These are phyloP conservation scores for Zaprionus bogoriensis DNA, from an alignment of 2,888 invertebrate species.

Conservation along the genomic window DNA sequence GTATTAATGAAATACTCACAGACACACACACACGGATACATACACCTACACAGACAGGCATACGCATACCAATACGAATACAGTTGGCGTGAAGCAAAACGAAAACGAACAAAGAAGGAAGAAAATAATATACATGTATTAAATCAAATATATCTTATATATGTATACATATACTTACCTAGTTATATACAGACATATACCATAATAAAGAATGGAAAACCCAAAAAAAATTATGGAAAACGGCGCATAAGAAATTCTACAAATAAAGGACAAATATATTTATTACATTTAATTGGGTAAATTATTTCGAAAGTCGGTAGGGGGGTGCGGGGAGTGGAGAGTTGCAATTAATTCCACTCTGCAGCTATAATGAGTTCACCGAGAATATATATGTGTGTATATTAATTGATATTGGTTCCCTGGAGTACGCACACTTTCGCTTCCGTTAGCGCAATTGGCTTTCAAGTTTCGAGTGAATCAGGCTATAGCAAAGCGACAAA, in stretches of 20 bases:
- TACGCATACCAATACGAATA: constrained; percentile 1
- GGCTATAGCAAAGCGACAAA: no score
- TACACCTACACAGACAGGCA: constrained; percentile 16
- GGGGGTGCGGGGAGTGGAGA: neutral
- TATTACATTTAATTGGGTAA: constrained; percentile 44
- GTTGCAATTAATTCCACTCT: no score
- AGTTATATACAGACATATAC: constrained; percentile 42
- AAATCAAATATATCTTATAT: constrained; percentile 50
- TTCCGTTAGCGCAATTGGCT: no score
- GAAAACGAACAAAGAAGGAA: constrained; percentile 8
- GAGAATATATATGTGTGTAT: no score
- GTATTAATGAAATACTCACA: constrained; percentile 13
- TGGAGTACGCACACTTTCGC: no score
- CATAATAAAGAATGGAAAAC: constrained; percentile 24
- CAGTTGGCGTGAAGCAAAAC: constrained; percentile 20
- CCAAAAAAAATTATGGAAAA: constrained; percentile 15
- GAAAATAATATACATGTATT: constrained; percentile 43
- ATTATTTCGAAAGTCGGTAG: constrained; percentile 7
- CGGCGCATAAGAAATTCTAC: constrained; percentile 55
- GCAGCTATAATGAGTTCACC: no score
- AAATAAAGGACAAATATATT: constrained; percentile 76
- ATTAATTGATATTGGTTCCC: no score
- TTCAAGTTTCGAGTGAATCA: no score
- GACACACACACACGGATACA: constrained; percentile 4
- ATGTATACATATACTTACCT: constrained; percentile 36